Base-by-base conservation (phyloP, 1,140 invertebrate genomes). In the Lepidurus couesii region DNA sequence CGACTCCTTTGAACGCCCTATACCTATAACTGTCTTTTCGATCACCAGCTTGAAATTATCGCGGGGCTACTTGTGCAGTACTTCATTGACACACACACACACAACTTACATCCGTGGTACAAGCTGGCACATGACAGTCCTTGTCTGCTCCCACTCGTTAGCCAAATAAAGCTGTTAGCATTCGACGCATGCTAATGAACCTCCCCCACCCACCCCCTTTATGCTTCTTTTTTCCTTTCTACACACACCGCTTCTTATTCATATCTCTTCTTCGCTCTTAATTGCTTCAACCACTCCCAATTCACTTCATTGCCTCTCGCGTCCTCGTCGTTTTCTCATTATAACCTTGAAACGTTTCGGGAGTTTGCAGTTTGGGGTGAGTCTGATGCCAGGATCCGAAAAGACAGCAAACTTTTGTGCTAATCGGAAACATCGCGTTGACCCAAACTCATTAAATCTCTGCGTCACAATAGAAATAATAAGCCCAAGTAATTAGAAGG, bases 261-360 rank as follows among this genome's bases (percentile, higher is more conserved):
- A 65, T 65, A 65, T 65, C 53, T 65, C 53, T 65, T 65, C 53
- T 65, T 65, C 53, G 8, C 53, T 65, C 53, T 65, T 65, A 65
- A 65, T 65, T 65, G 53, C 53, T 65, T 65, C 9, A 65, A 65
- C 16, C 53, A 65, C 53, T 65, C 53, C 53, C 13, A 65, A 13
- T n/a, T 65, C 4, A 65, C 53, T 65, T 13, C 16, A 13, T 21
- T 65, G n/a, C 21, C 53, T 16, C 53, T 65, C 53, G 16, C 13
- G 53, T 10, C n/a, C 13, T 65, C 34, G 4, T 34, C 34, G n/a
- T 65, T 65, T 65, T 65, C 53, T 65, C 53, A 65, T 65, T 65
- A 16, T 13, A 65, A 13, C 21, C 53, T 65, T 65, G 34, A 4
- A 34, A 34, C 2, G 26, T 26, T 26, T 26, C 26, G 26, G 26